Base-by-base conservation (phyloP, 2,888 invertebrate genomes). In the Diaprepes abbreviatus region DNA sequence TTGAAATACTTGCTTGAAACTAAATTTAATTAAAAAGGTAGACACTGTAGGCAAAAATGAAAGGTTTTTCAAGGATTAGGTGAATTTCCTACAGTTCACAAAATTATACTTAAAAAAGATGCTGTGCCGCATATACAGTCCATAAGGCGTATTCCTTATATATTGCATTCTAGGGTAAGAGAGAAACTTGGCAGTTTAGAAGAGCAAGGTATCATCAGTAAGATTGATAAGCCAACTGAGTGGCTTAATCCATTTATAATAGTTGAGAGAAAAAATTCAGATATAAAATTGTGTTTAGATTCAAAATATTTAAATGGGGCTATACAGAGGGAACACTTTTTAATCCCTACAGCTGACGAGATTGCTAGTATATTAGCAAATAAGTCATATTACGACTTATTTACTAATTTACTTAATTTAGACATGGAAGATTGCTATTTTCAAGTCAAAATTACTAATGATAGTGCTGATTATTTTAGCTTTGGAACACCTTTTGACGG, bases 371-470 rank as follows among this genome's bases (percentile, higher is more conserved):
- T n/a, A n/a, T n/a, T n/a, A n/a, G n/a, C n/a, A n/a, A n/a, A n/a
- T n/a, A n/a, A n/a, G n/a, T n/a, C n/a, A n/a, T n/a, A n/a, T n/a
- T n/a, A n/a, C n/a, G n/a, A n/a, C n/a, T n/a, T n/a, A n/a, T n/a
- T n/a, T n/a, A n/a, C n/a, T 65, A 73, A 31, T 38, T 73, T 74
- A 24, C 71, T 73, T 0, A 66, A 73, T 12, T 43, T 74, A 9
- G 73, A 73, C 35, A 70, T 72, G n/a, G n/a, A n/a, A n/a, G n/a
- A 70, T 55, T 70, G 71, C 1, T 72, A 72, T 43, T 70, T 66
- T 52, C 73, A 74, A 54, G 57, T 74, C 0, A 43, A 52, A 58
- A 31, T 66, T 50, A 68, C 55, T 19, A 9, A 31, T 31, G 48
- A 63, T 55, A 64, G 65, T 31, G 65, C n/a, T n/a, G n/a, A n/a